These are phyloP conservation scores for Gymnobelideus leadbeateri DNA, from an alignment of 2,113 vertebrate species.

Conservation along the genomic window DNA sequence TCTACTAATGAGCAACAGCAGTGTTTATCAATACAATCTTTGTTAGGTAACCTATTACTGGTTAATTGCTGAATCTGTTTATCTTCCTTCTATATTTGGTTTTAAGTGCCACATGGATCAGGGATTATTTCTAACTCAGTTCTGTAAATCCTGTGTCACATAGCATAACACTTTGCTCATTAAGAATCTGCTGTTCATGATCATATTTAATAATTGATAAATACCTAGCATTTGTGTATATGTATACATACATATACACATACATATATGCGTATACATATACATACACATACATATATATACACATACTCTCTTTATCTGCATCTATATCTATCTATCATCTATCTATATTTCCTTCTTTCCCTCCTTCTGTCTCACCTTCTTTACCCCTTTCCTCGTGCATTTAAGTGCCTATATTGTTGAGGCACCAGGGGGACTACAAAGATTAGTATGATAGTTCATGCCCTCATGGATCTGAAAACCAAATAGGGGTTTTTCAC, in stretches of 20 bases:
- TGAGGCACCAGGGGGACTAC: not conserved
- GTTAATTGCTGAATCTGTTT: not conserved
- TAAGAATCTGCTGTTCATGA: slow-evolving; percentile 26
- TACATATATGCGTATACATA: not conserved
- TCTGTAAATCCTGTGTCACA: slow-evolving; percentile 57
- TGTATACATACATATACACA: too few species aligned
- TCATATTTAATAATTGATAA: slow-evolving; percentile 6
- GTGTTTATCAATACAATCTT: not conserved
- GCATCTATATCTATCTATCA: not conserved
- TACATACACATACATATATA: too few species aligned
- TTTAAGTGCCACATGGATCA: not conserved
- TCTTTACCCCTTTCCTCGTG: not conserved
- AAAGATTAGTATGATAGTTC: not conserved
- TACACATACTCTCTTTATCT: too few species aligned
- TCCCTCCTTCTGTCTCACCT: not conserved
- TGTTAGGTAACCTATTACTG: not conserved
- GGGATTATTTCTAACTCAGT: slow-evolving; percentile 18
- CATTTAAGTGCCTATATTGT: not conserved
- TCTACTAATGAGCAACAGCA: not conserved
- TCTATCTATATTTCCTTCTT: not conserved
- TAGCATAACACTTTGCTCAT: slow-evolving; percentile 39
- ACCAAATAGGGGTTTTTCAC: not conserved
- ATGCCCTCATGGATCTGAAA: not conserved
- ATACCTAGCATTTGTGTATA: slow-evolving; percentile 12
- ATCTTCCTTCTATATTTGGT: not conserved